Evolutionary conservation across 2,113 vertebrate species (phyloP).

Genomic region (Clarias macrocephalus): DNA sequence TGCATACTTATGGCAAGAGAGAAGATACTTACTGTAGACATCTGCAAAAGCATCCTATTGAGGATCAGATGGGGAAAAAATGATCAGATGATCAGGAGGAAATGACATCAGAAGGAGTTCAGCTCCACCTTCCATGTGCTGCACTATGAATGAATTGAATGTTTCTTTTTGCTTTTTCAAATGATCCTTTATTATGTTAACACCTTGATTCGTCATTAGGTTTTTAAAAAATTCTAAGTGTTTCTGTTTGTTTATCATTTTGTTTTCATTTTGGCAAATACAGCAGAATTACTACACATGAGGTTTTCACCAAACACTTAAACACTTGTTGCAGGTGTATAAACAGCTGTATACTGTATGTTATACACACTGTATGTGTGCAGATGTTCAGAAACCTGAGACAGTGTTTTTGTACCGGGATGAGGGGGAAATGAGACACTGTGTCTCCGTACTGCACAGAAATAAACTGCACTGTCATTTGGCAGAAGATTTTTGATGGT

Average conservation of each 20-base stretch:
- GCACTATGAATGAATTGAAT: neutral
- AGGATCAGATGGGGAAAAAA: neutral
- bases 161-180: neutral
- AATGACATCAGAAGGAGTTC: neutral
- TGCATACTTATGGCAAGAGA: neutral
- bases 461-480: conserved; percentile 41
- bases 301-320: neutral
- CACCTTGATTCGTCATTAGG: neutral
- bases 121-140: neutral
- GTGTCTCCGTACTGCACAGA: conserved; percentile 18
- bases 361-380: neutral
- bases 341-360: neutral
- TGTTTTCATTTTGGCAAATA: no score
- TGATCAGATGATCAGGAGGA: neutral
- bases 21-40: neutral
- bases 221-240: neutral
- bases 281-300: neutral
- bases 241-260: neutral
- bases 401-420: conserved; percentile 33
- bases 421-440: neutral
- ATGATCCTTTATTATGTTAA: neutral
- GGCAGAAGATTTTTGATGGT: conserved; percentile 6
- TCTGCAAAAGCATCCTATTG: neutral
- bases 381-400: neutral
- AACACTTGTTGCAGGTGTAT: conserved; percentile 23